Base-by-base conservation (phyloP, 2,888 invertebrate genomes). In the Perdita meconis region DNA sequence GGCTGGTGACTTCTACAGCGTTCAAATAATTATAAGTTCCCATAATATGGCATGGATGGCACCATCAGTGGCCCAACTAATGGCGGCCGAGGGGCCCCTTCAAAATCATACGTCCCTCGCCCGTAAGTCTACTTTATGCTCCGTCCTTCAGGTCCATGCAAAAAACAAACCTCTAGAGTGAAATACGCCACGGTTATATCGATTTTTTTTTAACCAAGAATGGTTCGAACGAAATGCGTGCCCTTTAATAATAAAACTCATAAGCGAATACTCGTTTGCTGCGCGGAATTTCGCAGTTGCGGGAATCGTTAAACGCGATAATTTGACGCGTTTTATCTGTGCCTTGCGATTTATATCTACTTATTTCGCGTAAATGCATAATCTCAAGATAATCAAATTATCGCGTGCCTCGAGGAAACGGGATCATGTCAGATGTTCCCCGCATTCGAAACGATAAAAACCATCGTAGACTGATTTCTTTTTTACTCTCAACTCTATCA, bases 321-420 rank as follows among this genome's bases (percentile, higher is more conserved):
- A 16, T 55, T 24, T n/a, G n/a, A n/a, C n/a, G n/a, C n/a, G n/a
- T n/a, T n/a, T n/a, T n/a, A n/a, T n/a, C n/a, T n/a, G n/a, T n/a
- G n/a, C n/a, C n/a, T n/a, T n/a, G n/a, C n/a, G n/a, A n/a, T n/a
- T n/a, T n/a, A n/a, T n/a, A n/a, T n/a, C n/a, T n/a, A n/a, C n/a
- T n/a, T n/a, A 6, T 22, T 38, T 50, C 34, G 30, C 8, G n/a
- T 69, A 69, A 68, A 57, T 67, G 6, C 2, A 50, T 75, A 79
- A 77, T 65, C 63, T 74, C 19, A 36, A 16, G 19, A 51, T 83
- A 75, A 68, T 77, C 67, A 61, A 16, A 78, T 83, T 67, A 76
- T 36, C 6, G 19, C 50, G 24, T 79, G 66, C 30, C 34, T 24
- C 42, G 12, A 24, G 53, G 30, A 63, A 70, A 47, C 24, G 16